Conservation (phyloP, 30 jellyfish, hydroid and myxozoan species). For the Aurelia sp. region DNA sequence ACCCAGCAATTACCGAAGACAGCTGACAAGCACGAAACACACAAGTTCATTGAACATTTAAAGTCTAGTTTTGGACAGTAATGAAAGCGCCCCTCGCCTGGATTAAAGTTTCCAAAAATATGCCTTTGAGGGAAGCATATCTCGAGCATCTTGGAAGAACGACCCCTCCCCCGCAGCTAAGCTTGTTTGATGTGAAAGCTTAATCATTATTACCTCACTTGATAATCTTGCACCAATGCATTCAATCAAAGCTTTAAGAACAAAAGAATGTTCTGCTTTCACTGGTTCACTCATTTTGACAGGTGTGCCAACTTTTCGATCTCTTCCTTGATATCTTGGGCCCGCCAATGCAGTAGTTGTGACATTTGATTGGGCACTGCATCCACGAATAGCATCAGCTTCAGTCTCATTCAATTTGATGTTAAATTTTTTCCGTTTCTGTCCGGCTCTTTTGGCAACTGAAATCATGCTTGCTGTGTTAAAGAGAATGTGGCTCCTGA, state of each 20-base stretch:
- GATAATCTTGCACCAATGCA: conserved; percentile 77
- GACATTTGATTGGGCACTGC: conserved; percentile 65
- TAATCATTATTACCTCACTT: conserved; percentile 54
- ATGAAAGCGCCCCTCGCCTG: too few relatives aligned
- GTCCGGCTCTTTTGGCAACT: conserved; percentile 63
- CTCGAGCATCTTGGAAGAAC: too few relatives aligned
- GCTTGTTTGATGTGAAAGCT: too few relatives aligned
- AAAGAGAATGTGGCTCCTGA: conserved; percentile 47
- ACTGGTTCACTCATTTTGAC: conserved; percentile 56
- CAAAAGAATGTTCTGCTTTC: conserved; percentile 52
- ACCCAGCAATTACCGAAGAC: too few relatives aligned
- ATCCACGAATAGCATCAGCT: conserved; percentile 41
- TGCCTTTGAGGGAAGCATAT: too few relatives aligned
- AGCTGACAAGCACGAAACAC: too few relatives aligned
- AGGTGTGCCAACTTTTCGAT: conserved; percentile 55
- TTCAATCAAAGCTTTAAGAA: conserved; percentile 61
- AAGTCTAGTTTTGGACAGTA: too few relatives aligned
- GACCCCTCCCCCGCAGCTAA: too few relatives aligned
- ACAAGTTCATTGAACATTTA: too few relatives aligned
- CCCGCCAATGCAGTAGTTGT: conserved; percentile 63
- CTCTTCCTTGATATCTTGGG: conserved; percentile 56
- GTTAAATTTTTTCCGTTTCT: conserved; percentile 16
- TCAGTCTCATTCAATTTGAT: conserved; percentile 47
- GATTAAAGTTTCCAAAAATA: too few relatives aligned
- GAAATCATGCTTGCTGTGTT: conserved; percentile 65